Conservation (phyloP, 1,140 invertebrate genomes). For the Zaprionus ghesquierei region DNA sequence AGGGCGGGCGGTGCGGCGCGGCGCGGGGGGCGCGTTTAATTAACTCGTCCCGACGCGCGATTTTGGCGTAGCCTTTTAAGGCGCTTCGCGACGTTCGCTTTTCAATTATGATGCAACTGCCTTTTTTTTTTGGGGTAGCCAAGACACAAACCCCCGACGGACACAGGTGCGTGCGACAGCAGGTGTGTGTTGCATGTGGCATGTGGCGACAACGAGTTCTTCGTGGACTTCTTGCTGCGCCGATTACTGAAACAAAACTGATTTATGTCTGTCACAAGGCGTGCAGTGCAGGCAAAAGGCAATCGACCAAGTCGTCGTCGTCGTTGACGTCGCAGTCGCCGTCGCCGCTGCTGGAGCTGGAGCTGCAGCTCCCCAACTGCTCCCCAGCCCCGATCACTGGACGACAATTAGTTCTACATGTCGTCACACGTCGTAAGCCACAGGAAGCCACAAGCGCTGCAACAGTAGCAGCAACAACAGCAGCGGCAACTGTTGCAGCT, state of each 20-base stretch:
- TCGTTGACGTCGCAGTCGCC: background rate
- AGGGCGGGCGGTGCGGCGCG: background rate
- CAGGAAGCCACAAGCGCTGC: constrained; percentile 69
- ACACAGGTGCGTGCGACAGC: background rate
- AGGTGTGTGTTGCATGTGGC: constrained; percentile 19
- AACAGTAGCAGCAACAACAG: constrained; percentile 5
- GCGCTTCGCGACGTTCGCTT: constrained; percentile 32
- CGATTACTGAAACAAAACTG: constrained; percentile 79
- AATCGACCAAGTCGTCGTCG: constrained; percentile 29
- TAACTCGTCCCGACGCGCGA: constrained; percentile 53
- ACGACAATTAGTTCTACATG: constrained; percentile 82
- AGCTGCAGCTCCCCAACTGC: constrained; percentile 1
- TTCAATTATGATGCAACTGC: constrained; percentile 73
- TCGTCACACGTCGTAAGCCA: constrained; percentile 81
- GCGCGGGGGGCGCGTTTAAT: constrained; percentile 49
- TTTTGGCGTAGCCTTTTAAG: constrained; percentile 46
- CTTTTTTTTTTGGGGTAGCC: background rate
- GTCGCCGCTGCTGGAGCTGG: background rate
- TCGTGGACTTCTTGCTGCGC: constrained; percentile 74
- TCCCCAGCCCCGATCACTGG: constrained; percentile 42
- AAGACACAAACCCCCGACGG: constrained; percentile 1
- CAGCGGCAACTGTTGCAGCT: constrained; percentile 3
- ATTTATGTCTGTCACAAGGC: constrained; percentile 79
- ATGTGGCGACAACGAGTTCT: constrained; percentile 31
- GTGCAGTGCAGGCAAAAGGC: constrained; percentile 51